Evolutionary conservation across 2,113 vertebrate genomes (phyloP), one percentile per base, ranked within the genome.

Genomic region (Puma concolor): DNA sequence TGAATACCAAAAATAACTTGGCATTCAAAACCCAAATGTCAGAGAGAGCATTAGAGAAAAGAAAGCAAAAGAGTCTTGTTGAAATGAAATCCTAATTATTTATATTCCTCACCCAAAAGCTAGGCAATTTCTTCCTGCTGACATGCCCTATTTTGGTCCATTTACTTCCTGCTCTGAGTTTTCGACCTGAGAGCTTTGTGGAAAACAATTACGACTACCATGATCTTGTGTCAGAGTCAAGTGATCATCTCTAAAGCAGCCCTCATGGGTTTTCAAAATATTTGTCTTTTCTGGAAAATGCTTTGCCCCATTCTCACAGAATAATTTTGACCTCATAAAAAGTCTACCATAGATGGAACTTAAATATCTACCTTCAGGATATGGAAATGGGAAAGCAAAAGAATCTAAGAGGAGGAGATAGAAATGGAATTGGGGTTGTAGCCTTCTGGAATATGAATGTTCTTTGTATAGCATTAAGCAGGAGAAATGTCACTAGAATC

Each of bases 11-110:
- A 98, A 97, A 90, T 97, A 97, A 5, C 95, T 13, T 3, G 83
- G 93, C 91, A 95, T 97, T 98, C 95, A 93, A 82, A 93, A 66
- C 94, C 95, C 91, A 98, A 98, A 98, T 98, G 97, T 96, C 98
- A 98, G 85, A 14, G 66, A 31, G 31, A 93, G 77, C 93, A 54
- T 77, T 87, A n/a, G 48, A 29, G 23, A 54, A 17, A 52, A 88
- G 57, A 60, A n/a, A 23, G 60, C 31, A 16, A 69, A 77, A 33
- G 29, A 52, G n/a, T 27, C 60, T 76, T 82, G 63, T 21, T 72
- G 52, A 93, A 89, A 83, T 29, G 50, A 82, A 72, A 36, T 11
- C 64, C 81, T 83, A 88, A 95, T 94, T 91, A 85, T 85, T 94
- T 80, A 36, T 67, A 44, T 41, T 85, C 82, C 67, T 96, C 69